Conservation (phyloP, 2,113 vertebrate genomes). For the Arvicanthis niloticus region DNA sequence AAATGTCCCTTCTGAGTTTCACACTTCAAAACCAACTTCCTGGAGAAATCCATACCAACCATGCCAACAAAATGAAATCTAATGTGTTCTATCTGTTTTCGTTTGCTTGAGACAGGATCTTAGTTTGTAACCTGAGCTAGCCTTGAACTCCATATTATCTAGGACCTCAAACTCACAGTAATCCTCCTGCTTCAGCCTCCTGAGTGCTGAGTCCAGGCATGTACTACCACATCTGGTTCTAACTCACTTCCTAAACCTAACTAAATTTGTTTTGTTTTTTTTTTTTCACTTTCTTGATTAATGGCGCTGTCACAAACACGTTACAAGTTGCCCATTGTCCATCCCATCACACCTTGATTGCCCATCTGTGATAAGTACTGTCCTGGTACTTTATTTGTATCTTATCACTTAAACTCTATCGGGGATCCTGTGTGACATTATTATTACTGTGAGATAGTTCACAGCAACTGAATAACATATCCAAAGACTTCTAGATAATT, state of each 20-base stretch:
- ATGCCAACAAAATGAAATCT: not conserved
- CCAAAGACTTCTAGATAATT: not conserved
- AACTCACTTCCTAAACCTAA: not conserved
- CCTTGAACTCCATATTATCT: not conserved
- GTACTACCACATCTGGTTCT: not conserved
- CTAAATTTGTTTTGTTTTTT: not conserved
- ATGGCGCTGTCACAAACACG: not conserved
- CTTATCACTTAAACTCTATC: not conserved
- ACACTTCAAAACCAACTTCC: not conserved
- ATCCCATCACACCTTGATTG: not conserved
- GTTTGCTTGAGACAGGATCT: not conserved
- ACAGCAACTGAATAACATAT: not conserved
- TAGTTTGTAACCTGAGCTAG: not conserved
- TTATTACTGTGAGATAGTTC: not conserved
- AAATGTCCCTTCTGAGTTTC: not conserved
- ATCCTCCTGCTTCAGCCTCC: not conserved
- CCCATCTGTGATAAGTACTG: not conserved
- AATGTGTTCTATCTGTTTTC: not conserved
- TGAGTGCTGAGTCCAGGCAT: not conserved
- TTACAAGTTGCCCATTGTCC: not conserved
- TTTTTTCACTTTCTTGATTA: constrained; percentile 5
- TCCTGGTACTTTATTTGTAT: not conserved
- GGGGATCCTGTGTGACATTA: not conserved
- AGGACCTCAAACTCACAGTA: not conserved
- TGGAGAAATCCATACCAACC: not conserved